Evolutionary conservation across 2,113 vertebrate species (phyloP).

Genomic region (Malaclemys terrapin): DNA sequence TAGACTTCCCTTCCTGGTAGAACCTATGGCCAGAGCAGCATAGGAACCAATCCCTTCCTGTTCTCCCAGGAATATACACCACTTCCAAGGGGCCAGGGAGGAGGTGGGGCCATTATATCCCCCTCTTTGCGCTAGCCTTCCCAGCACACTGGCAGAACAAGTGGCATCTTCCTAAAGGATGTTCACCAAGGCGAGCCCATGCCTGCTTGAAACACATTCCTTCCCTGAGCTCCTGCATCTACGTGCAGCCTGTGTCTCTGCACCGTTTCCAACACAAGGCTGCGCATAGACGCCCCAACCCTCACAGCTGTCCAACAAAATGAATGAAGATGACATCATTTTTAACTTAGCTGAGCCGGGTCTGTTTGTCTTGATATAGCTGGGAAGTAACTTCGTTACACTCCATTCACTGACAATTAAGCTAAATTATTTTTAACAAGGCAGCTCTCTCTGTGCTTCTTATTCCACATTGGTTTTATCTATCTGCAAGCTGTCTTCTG

Average conservation of each 20-base stretch:
- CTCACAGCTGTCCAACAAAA: neutral
- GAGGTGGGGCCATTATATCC: neutral
- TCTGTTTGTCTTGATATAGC: conserved; percentile 37
- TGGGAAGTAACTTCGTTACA: conserved; percentile 11
- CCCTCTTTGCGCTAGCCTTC: neutral
- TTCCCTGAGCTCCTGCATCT: neutral
- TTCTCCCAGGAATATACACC: neutral
- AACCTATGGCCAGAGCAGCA: neutral
- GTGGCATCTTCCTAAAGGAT: no score
- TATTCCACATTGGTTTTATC: conserved; percentile 24
- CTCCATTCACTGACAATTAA: neutral
- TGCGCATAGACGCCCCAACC: neutral
- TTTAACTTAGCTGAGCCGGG: neutral
- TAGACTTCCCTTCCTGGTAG: neutral
- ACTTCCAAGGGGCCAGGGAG: neutral
- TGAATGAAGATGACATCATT: neutral
- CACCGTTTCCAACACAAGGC: neutral
- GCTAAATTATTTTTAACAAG: conserved; percentile 58
- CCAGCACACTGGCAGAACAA: neutral
- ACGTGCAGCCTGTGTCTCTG: neutral
- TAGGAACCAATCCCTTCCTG: neutral
- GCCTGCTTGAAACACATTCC: neutral
- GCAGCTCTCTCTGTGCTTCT: neutral
- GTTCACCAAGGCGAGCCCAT: no score
- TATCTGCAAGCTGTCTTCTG: neutral